These are phyloP conservation scores for Synodontis membranacea DNA, from an alignment of 2,113 vertebrate genomes.

Conservation along the genomic window DNA sequence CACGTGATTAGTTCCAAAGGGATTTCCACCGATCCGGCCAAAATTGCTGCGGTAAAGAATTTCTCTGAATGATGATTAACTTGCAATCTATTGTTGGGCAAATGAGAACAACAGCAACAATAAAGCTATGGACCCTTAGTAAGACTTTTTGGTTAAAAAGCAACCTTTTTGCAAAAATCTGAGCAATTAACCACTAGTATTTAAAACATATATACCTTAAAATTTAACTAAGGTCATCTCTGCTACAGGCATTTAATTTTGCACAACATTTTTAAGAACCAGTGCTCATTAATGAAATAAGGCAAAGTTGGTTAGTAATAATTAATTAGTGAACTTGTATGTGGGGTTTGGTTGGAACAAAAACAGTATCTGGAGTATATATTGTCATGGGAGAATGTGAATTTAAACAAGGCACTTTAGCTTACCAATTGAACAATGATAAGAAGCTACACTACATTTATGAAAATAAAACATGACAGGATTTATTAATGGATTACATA, in stretches of 20 bases:
- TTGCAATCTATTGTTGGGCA: neutral
- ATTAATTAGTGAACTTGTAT: conserved; percentile 20
- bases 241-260: neutral
- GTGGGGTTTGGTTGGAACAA: conserved; percentile 2
- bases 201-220: neutral
- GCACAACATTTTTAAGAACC: neutral
- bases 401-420: neutral
- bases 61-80: neutral
- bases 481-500: neutral
- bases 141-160: neutral
- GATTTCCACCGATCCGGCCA: no score
- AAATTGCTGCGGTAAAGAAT: no score
- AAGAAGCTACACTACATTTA: neutral
- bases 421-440: neutral
- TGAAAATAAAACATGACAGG: neutral
- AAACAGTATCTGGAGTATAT: neutral
- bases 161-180: neutral
- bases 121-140: neutral
- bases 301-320: neutral
- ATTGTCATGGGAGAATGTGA: conserved; percentile 10
- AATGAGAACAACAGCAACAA: neutral
- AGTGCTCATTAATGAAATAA: conserved; percentile 1
- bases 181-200: neutral
- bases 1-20: no score
- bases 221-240: neutral